These are phyloP conservation scores for Heliconius erato DNA, from an alignment of 2,888 invertebrate genomes.

Conservation along the genomic window DNA sequence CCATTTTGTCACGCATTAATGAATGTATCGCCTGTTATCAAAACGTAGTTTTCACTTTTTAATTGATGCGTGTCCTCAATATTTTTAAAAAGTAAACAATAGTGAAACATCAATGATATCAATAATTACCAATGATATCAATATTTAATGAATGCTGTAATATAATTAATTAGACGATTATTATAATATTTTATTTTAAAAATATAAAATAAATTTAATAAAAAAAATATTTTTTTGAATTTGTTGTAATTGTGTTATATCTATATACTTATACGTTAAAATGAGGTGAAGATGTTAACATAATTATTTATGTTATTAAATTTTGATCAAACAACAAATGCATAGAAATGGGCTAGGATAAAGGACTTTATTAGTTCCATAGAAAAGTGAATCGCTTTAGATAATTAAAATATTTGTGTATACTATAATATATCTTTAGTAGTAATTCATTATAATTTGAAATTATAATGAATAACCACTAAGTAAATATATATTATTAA, in stretches of 20 bases:
- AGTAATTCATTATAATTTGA: background rate
- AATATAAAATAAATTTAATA: background rate
- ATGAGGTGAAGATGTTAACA: background rate
- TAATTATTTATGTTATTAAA: background rate
- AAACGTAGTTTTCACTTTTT: background rate
- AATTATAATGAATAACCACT: too few relatives aligned
- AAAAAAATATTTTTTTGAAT: background rate
- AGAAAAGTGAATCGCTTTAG: background rate
- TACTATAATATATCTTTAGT: background rate
- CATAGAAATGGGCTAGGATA: constrained; percentile 22
- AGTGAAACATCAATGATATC: background rate
- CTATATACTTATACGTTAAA: background rate
- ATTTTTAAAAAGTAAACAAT: too few relatives aligned
- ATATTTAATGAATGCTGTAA: background rate
- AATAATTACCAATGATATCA: background rate
- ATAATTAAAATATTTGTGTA: background rate
- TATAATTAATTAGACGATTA: background rate
- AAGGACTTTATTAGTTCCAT: background rate
- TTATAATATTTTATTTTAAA: background rate
- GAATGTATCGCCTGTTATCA: background rate
- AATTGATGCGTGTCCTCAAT: background rate
- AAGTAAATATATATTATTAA: background rate
- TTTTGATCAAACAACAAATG: background rate
- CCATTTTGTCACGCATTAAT: background rate
- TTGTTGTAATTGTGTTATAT: background rate